Evolutionary conservation across 1,140 invertebrate species (phyloP).

Genomic region (Drepana arcuata): DNA sequence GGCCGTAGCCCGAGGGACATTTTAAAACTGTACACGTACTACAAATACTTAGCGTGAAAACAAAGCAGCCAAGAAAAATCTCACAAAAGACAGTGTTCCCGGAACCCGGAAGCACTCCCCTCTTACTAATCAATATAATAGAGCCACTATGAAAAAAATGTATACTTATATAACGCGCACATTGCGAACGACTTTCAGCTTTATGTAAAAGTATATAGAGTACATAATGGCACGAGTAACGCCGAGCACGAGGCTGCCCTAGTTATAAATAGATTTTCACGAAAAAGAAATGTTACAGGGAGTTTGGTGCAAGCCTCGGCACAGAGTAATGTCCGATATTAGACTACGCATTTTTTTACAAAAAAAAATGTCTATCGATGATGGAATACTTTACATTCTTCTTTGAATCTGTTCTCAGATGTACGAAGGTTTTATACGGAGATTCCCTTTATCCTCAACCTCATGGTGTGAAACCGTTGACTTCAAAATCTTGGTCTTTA

Average conservation of each 20-base stretch:
- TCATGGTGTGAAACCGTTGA: too few relatives aligned
- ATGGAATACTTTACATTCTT: too few relatives aligned
- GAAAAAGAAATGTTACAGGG: conserved; percentile 71
- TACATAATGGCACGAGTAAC: conserved; percentile 13
- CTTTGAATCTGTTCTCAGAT: too few relatives aligned
- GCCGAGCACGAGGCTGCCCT: conserved; percentile 46
- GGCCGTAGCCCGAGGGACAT: too few relatives aligned
- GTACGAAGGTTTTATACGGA: too few relatives aligned
- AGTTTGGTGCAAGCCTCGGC: conserved; percentile 58
- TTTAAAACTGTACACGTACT: too few relatives aligned
- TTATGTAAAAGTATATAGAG: conserved; percentile 18
- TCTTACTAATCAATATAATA: conserved; percentile 70
- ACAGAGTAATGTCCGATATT: conserved; percentile 46
- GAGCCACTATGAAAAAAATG: conserved; percentile 68
- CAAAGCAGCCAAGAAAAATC: conserved; percentile 52
- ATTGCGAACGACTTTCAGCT: conserved; percentile 22
- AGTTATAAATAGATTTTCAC: conserved; percentile 72
- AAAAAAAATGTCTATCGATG: too few relatives aligned
- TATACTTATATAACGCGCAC: conserved; percentile 43
- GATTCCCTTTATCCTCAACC: too few relatives aligned
- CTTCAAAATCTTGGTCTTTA: too few relatives aligned
- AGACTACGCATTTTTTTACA: too few relatives aligned
- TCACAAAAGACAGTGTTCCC: conserved; percentile 38
- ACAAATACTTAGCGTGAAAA: conserved; percentile 27
- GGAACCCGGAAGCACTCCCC: conserved; percentile 44